Conservation (phyloP, 2,113 vertebrate genomes). For the Onychorhynchus coronatus region DNA sequence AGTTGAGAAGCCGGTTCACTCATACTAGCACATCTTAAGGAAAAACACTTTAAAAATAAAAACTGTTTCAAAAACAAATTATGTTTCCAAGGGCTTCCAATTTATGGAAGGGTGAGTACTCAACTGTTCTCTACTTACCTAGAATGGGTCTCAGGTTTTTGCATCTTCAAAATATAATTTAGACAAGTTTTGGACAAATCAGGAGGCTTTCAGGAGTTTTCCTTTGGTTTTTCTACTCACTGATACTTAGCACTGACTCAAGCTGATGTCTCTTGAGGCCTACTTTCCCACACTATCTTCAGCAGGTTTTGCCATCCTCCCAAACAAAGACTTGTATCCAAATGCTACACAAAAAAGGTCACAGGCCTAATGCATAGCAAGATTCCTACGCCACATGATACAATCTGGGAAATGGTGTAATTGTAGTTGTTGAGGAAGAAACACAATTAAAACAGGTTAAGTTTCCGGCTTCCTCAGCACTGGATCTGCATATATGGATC, state of each 20-base stretch:
- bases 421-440: constrained; percentile 24
- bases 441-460: constrained; percentile 24
- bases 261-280: neutral
- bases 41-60: neutral
- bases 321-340: neutral
- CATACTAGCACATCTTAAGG: neutral
- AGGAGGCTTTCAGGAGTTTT: neutral
- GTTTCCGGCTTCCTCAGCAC: constrained; percentile 21
- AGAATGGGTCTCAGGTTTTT: neutral
- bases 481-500: neutral
- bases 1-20: neutral
- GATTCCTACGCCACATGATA: neutral
- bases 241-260: neutral
- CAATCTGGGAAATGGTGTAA: neutral
- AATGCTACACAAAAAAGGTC: neutral
- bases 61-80: neutral
- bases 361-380: neutral
- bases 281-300: neutral
- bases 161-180: neutral
- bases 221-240: neutral
- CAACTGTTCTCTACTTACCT: neutral
- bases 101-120: neutral
- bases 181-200: neutral
- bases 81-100: neutral
- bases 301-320: neutral